These are phyloP conservation scores for Chionodraco myersi DNA, from an alignment of 2,113 vertebrate species.

Conservation along the genomic window DNA sequence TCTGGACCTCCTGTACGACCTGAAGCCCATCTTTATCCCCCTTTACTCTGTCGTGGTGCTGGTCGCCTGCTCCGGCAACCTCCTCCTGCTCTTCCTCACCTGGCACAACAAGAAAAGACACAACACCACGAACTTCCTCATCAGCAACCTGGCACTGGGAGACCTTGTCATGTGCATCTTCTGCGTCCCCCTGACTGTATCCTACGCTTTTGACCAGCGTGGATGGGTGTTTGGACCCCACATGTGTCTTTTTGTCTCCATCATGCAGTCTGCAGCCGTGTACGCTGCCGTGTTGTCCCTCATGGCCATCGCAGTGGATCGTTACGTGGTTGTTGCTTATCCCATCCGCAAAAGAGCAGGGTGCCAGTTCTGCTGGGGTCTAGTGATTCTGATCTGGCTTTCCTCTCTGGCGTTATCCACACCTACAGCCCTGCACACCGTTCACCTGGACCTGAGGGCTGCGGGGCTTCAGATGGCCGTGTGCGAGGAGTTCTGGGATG, in stretches of 20 bases:
- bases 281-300: conserved; percentile 89
- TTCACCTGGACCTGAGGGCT: conserved; percentile 86
- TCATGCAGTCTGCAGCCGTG: conserved; percentile 88
- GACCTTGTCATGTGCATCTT: conserved; percentile 91
- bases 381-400: conserved; percentile 86
- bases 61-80: conserved; percentile 86
- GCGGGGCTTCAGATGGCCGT: conserved; percentile 87
- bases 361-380: conserved; percentile 80
- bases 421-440: conserved; percentile 84
- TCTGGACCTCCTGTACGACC: conserved; percentile 85
- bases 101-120: conserved; percentile 89
- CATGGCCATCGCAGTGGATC: conserved; percentile 89
- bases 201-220: conserved; percentile 87
- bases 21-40: conserved; percentile 88
- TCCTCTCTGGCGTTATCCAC: conserved; percentile 82
- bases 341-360: conserved; percentile 84
- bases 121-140: conserved; percentile 91
- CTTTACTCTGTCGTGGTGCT: conserved; percentile 85
- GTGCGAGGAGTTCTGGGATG: conserved; percentile 90
- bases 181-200: conserved; percentile 88
- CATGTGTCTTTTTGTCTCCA: conserved; percentile 87
- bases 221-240: conserved; percentile 89
- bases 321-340: conserved; percentile 89
- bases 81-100: conserved; percentile 88
- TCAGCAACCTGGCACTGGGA: conserved; percentile 87